Evolutionary conservation across 2,113 vertebrate genomes (phyloP).

Genomic region (Bos taurus): DNA sequence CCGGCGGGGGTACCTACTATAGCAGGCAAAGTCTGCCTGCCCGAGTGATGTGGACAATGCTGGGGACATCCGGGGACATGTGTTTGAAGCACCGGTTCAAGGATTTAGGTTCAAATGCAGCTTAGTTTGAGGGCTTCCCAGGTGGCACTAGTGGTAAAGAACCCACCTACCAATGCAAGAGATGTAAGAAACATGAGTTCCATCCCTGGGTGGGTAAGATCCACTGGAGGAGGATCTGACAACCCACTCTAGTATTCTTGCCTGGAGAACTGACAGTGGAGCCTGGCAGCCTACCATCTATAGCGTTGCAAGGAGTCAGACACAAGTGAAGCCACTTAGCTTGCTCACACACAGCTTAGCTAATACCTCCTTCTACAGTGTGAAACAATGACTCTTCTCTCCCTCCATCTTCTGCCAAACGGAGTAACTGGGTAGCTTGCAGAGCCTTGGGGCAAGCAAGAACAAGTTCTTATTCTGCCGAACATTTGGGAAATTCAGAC

Average conservation of each 20-base stretch:
- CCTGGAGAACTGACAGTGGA: not conserved
- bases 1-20: not conserved
- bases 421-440: not conserved
- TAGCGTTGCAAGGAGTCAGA: not conserved
- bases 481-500: not conserved
- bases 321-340: not conserved
- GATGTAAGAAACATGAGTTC: not conserved
- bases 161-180: not conserved
- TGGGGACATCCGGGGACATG: not conserved
- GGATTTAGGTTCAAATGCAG: not conserved
- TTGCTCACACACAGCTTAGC: not conserved
- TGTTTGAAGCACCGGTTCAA: not conserved
- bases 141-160: not conserved
- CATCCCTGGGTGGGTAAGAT: not conserved
- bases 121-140: not conserved
- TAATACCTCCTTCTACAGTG: not conserved
- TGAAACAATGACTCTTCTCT: not conserved
- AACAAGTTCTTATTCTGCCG: not conserved
- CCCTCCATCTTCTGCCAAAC: not conserved
- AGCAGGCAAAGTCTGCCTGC: not conserved
- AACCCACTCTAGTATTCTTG: not conserved
- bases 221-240: not conserved
- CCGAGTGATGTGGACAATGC: not conserved
- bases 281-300: not conserved
- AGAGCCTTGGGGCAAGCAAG: not conserved